A percentile compares a stretch with the other conserved stretches of the same genome.
phyloP scores from a whole-genome alignment of 2,797 vertebrate species.

The Clarias fuscus region DNA sequence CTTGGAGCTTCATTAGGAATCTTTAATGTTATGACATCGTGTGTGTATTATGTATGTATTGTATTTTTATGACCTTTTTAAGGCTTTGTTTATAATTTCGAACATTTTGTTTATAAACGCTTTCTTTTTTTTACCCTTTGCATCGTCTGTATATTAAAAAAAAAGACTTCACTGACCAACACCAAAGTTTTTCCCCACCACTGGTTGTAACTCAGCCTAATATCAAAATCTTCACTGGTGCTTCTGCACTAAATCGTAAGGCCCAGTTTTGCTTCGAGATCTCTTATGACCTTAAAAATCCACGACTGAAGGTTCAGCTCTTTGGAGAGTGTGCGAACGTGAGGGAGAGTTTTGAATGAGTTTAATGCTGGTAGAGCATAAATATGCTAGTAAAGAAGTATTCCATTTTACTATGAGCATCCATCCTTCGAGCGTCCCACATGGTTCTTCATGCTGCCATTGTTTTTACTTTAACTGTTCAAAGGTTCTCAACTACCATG shows the following conservation, averaged over 20 bases:
- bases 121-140: neutral
- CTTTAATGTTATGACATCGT: neutral
- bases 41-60: neutral
- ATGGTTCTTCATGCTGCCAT: neutral
- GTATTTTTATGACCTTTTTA: neutral
- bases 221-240: neutral
- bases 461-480: neutral
- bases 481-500: neutral
- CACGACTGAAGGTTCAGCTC: neutral
- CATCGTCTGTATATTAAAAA: neutral
- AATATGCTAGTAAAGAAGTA: too few relatives aligned
- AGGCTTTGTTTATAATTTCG: neutral
- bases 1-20: neutral
- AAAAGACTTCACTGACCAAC: neutral
- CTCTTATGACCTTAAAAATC: neutral
- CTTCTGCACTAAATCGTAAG: neutral
- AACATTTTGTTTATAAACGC: neutral
- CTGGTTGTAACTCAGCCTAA: neutral
- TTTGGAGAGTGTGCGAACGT: too few relatives aligned
- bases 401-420: neutral
- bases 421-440: neutral
- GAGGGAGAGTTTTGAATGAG: too few relatives aligned
- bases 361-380: too few relatives aligned
- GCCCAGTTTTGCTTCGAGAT: neutral
- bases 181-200: neutral